A percentile compares a stretch with the other conserved stretches of the same genome.
These are phyloP conservation scores for Corvus moneduloides DNA, from an alignment of 2,113 vertebrate species.

Conservation along the genomic window DNA sequence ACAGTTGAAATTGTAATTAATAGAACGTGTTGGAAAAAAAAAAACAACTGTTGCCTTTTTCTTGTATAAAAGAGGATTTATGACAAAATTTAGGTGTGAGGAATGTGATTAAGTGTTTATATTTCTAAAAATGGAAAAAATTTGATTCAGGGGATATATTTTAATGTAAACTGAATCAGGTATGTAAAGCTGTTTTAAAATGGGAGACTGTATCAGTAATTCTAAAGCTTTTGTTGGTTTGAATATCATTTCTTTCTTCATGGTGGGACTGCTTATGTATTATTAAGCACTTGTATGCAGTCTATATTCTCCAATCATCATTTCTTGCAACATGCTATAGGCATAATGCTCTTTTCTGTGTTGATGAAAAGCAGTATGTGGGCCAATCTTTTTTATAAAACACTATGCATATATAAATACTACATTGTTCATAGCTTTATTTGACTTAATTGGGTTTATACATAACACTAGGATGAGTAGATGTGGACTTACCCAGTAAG, in stretches of 20 bases:
- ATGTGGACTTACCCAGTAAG: conserved; percentile 84
- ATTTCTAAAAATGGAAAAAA: conserved; percentile 92
- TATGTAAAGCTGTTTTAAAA: conserved; percentile 94
- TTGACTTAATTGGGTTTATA: conserved; percentile 90
- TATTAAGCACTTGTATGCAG: conserved; percentile 89
- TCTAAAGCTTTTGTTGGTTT: conserved; percentile 85
- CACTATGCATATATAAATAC: conserved; percentile 99
- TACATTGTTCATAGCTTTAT: conserved; percentile 99
- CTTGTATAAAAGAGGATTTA: conserved; percentile 99
- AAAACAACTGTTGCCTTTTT: conserved; percentile 94
- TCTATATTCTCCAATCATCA: conserved; percentile 88
- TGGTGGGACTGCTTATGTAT: conserved; percentile 91
- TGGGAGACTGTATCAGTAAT: conserved; percentile 84
- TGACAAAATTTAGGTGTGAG: conserved; percentile 91
- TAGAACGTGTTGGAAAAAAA: conserved; percentile 82
- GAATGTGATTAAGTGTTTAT: conserved; percentile 97
- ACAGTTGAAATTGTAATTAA: conserved; percentile 92
- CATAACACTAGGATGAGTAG: conserved; percentile 89
- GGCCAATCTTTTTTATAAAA: conserved; percentile 95
- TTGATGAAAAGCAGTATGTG: conserved; percentile 93
- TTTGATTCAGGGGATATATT: conserved; percentile 90
- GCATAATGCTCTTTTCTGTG: conserved; percentile 89
- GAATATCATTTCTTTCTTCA: conserved; percentile 78
- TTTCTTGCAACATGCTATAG: conserved; percentile 87
- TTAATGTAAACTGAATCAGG: conserved; percentile 98